Base-by-base conservation (phyloP, 1,140 invertebrate species). In the Drosophila guanche region DNA sequence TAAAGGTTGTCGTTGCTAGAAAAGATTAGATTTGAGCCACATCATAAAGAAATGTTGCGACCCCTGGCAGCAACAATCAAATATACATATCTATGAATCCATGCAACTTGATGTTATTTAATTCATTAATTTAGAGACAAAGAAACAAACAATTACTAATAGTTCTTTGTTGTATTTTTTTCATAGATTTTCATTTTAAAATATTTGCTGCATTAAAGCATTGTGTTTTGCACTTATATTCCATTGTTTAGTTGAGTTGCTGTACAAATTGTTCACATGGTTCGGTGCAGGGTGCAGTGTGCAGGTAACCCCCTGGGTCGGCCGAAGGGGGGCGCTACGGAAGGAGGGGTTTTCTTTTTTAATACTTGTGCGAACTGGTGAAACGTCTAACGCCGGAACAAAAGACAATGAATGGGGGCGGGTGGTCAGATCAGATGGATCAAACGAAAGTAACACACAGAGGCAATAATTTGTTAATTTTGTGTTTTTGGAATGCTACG, bases 331-430 rank as follows among this genome's bases (percentile, higher is more conserved):
- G 23, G 22, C 42, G 43, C 27, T 5, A 72, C 14, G 59, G 57
- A 56, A 12, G 51, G 53, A 42, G 42, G 58, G 58, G 25, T 8
- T 47, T 73, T 76, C 55, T 12, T 47, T 73, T 76, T 59, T 88
- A 86, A 86, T 86, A 86, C 81, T 88, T 86, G 83, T 86, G 83
- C 83, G 69, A 86, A 88, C 83, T 74, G 81, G 76, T 72, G 27
- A 71, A 83, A 71, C 74, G 42, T 61, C 74, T 74, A 65, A 76
- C 42, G 55, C 27, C 62, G 42, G 66, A 78, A 53, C 45, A 33
- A 62, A 65, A 55, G 7, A 72, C 60, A 55, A 67, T 53, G 48
- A 33, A 10, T 27, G 41, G 48, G 2, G 4, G 12, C 10, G 16
- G 6, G 1, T 4, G 12, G 66, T 53, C 42, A 51, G 60, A 74